Evolutionary conservation across 2,797 vertebrate species (phyloP).

Genomic region (Dipus sagitta): DNA sequence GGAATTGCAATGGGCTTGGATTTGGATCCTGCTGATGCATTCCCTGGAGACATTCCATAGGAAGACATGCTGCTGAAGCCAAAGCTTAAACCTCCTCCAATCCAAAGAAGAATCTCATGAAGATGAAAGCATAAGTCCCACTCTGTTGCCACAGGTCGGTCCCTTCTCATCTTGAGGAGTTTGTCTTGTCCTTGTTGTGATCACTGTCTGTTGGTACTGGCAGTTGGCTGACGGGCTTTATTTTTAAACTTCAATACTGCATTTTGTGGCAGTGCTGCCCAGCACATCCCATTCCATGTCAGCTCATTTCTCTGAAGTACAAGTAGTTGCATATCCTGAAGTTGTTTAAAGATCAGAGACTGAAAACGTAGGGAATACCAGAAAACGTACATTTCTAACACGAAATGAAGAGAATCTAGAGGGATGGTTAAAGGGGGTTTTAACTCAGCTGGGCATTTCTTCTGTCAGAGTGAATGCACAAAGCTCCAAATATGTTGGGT

Average conservation of each 20-base stretch:
- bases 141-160: neutral
- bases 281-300: slow-evolving; percentile 5
- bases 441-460: neutral
- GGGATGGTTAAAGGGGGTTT: slow-evolving; percentile 47
- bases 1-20: slow-evolving; percentile 80
- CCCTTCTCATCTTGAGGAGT: slow-evolving; percentile 55
- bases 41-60: slow-evolving; percentile 65
- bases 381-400: slow-evolving; percentile 33
- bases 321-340: slow-evolving; percentile 35
- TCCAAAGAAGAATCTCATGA: slow-evolving; percentile 74
- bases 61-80: slow-evolving; percentile 56
- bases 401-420: neutral
- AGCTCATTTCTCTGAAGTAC: slow-evolving; percentile 49
- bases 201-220: slow-evolving; percentile 73
- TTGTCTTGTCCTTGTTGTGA: slow-evolving; percentile 56
- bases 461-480: neutral
- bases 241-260: slow-evolving; percentile 64
- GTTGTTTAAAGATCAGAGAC: slow-evolving; percentile 12
- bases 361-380: neutral
- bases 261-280: neutral
- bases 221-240: slow-evolving; percentile 63
- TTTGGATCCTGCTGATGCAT: slow-evolving; percentile 77
- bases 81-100: slow-evolving; percentile 80
- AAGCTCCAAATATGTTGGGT: neutral
- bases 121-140: slow-evolving; percentile 60